phyloP scores from a whole-genome alignment of 2,113 vertebrate genomes.

The Nestor notabilis region DNA sequence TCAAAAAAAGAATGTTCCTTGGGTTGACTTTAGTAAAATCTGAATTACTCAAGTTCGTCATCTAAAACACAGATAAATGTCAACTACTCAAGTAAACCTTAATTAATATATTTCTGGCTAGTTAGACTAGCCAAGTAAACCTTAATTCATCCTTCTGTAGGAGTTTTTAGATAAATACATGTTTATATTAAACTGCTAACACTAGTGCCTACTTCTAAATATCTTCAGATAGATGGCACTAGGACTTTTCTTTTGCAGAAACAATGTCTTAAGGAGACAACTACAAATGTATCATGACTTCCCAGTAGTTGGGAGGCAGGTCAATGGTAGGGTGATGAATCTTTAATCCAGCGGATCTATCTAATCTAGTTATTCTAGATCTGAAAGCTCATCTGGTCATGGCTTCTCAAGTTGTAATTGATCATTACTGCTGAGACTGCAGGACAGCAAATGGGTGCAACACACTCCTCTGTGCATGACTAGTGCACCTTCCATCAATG shows the following conservation, averaged over 20 bases:
- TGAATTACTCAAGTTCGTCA: not conserved
- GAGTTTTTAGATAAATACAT: not conserved
- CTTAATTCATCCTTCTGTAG: not conserved
- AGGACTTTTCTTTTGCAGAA: not conserved
- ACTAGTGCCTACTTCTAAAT: not conserved
- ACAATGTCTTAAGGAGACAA: not conserved
- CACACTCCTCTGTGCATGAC: not conserved
- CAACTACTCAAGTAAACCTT: not conserved
- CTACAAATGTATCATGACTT: not conserved
- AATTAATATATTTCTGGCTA: not conserved
- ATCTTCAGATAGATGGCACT: not conserved
- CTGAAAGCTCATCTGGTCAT: not conserved
- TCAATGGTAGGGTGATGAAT: not conserved
- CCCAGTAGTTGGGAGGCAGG: rapidly evolving
- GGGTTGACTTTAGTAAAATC: not conserved
- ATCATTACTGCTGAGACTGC: not conserved
- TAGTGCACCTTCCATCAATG: rapidly evolving
- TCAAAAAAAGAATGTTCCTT: not conserved
- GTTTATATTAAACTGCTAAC: not conserved
- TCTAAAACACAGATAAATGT: not conserved
- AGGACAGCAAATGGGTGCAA: not conserved
- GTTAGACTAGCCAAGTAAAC: not conserved
- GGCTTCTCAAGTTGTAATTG: not conserved
- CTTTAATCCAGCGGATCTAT: not conserved
- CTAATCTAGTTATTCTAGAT: not conserved